A percentile compares a stretch with the other conserved stretches of the same genome.
phyloP scores from a whole-genome alignment of 2,797 vertebrate genomes.

The Channa striata region DNA sequence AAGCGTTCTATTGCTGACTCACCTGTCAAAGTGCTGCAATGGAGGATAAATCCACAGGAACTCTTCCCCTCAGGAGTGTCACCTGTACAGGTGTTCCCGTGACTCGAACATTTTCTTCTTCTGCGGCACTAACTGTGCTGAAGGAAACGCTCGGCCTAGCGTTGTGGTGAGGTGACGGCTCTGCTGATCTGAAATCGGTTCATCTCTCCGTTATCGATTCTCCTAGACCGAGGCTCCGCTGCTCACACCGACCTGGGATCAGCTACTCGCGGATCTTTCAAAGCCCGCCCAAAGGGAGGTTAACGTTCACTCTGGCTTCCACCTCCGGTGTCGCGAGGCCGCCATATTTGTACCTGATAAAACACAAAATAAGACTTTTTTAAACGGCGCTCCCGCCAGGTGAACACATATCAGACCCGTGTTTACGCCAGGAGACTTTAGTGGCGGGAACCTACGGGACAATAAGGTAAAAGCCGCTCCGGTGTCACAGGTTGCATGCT shows the following conservation, averaged over 20 bases:
- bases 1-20: too few relatives aligned
- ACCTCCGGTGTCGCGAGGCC: constrained; percentile 76
- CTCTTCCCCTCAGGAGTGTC: too few relatives aligned
- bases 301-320: constrained; percentile 64
- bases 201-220: accelerated
- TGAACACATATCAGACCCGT: background rate
- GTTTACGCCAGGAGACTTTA: background rate
- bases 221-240: accelerated
- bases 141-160: too few relatives aligned
- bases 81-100: too few relatives aligned
- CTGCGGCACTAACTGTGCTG: too few relatives aligned
- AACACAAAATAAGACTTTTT: constrained; percentile 57
- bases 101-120: too few relatives aligned
- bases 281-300: constrained; percentile 67
- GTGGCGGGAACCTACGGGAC: background rate
- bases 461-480: constrained; percentile 30
- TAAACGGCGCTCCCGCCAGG: background rate
- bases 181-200: constrained; percentile 21
- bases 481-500: constrained; percentile 12
- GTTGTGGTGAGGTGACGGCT: too few relatives aligned
- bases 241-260: constrained; percentile 37
- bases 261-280: accelerated
- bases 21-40: too few relatives aligned
- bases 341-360: constrained; percentile 71
- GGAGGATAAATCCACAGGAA: too few relatives aligned